These are phyloP conservation scores for Spatula versicolor DNA, from an alignment of 2,797 vertebrate species.

Conservation along the genomic window DNA sequence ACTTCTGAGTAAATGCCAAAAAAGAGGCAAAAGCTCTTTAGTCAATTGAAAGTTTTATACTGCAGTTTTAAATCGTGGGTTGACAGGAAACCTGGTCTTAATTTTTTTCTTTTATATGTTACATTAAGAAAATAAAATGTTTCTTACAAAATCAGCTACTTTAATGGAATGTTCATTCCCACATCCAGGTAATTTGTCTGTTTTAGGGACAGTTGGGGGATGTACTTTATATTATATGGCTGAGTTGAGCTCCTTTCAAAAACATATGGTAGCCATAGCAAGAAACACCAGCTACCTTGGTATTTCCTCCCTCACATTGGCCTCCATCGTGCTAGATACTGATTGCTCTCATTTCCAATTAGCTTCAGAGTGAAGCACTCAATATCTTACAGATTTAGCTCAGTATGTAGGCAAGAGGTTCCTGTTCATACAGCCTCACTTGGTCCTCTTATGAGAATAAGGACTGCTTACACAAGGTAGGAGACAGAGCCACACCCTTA, in stretches of 20 bases:
- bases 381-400: neutral
- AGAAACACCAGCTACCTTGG: neutral
- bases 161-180: neutral
- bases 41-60: slow-evolving; percentile 30
- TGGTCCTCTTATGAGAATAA: neutral
- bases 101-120: neutral
- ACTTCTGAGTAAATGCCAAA: slow-evolving; percentile 31
- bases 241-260: neutral
- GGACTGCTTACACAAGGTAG: neutral
- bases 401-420: neutral
- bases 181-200: neutral
- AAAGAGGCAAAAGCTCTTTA: slow-evolving; percentile 39
- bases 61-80: slow-evolving; percentile 15
- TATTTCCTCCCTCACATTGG: neutral
- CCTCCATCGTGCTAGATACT: neutral
- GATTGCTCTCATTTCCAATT: neutral
- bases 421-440: neutral
- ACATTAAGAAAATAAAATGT: neutral
- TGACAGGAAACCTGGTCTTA: slow-evolving; percentile 15
- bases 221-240: accelerated
- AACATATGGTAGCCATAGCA: neutral
- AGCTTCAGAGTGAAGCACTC: neutral
- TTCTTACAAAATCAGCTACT: slow-evolving; percentile 7
- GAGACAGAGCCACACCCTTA: neutral
- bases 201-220: neutral